phyloP scores from a whole-genome alignment of 2,113 vertebrate genomes.

The Myotis brandtii region DNA sequence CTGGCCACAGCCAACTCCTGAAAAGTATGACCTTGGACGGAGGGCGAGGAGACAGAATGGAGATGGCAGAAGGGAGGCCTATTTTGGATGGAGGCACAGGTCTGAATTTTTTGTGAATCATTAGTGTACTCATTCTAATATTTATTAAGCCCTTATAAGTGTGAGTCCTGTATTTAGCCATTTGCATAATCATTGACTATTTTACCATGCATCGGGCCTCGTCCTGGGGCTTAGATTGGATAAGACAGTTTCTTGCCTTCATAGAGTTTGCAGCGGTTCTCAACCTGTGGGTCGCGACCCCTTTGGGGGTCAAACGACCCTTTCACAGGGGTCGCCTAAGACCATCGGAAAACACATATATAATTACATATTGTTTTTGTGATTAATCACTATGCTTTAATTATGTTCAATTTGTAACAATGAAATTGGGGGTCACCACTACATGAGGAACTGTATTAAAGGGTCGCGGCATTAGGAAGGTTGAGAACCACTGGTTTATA shows the following conservation, averaged over 20 bases:
- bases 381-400: too few species aligned
- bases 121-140: neutral
- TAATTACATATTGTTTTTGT: too few species aligned
- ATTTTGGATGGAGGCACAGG: neutral
- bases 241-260: neutral
- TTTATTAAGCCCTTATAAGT: slow-evolving; percentile 19
- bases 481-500: neutral
- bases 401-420: too few species aligned
- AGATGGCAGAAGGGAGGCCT: neutral
- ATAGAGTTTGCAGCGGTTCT: neutral
- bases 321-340: too few species aligned
- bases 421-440: too few species aligned
- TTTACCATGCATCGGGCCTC: neutral
- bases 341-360: too few species aligned
- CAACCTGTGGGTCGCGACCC: too few species aligned
- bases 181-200: neutral
- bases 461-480: too few species aligned
- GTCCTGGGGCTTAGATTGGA: neutral
- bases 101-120: neutral
- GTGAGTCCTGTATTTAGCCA: neutral
- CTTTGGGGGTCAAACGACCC: too few species aligned
- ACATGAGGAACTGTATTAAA: too few species aligned
- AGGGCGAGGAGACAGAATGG: neutral
- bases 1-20: neutral
- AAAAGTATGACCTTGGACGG: neutral